Base-by-base conservation (phyloP, 2,113 vertebrate species). In the Lophura nycthemera region DNA sequence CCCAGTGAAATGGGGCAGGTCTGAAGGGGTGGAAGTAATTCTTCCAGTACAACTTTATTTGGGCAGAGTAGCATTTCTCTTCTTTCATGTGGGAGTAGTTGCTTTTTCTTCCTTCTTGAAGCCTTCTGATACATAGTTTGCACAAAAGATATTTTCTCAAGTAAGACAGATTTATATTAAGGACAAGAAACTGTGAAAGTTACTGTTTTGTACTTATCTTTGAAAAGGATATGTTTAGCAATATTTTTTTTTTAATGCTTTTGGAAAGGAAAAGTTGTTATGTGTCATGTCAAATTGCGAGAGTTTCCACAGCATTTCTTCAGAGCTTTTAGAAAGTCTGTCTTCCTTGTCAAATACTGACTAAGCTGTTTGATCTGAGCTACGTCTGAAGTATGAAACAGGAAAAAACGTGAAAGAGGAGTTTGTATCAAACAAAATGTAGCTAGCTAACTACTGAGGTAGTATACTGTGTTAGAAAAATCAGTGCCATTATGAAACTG, bases 351-450 rank as follows among this genome's bases (percentile, higher is more conserved):
- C 76, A 80, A 74, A 69, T 78, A 47, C 29, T 88, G 76, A 22
- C 83, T 50, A 6, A 72, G 45, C 56, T 75, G 57, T 85, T 79
- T 76, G 63, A 79, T 32, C 32, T 36, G 70, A 89, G 54, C 57
- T 78, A 90, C 5, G 67, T 57, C 89, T 82, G 83, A 82, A 84
- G 83, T 67, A 75, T 57, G 75, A 93, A 92, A 54, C 64, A 82
- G 84, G 59, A 34, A 64, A 69, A 47, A 36, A 84, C 69, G 77
- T 36, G 24, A 71, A 78, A 57, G 57, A 74, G 70, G 78, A 82
- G 24, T 64, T 75, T 75, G 63, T 78, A 81, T 78, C 30, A 73
- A 88, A 66, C 13, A 89, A 34, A 93, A 38, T 59, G 36, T 32
- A 88, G 56, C 50, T 71, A 86, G 70, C 70, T 94, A 92, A 90